A percentile compares a stretch with the other conserved stretches of the same genome.
These are phyloP conservation scores for Agrochola circellaris DNA, from an alignment of 2,888 invertebrate species.

Conservation along the genomic window DNA sequence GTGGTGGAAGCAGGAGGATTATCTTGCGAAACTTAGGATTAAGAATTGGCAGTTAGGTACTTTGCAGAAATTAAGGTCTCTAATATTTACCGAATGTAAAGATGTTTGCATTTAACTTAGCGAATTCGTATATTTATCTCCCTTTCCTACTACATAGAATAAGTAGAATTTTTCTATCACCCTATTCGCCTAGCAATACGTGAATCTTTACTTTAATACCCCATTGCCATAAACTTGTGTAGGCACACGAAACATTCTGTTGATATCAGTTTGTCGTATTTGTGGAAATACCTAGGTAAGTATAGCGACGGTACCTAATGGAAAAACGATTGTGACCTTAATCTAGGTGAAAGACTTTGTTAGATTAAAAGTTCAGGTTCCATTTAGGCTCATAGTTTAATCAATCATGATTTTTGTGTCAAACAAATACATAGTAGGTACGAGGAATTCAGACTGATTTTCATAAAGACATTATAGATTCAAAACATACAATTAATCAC, in stretches of 20 bases:
- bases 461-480: not conserved
- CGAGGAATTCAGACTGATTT: not conserved
- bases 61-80: slow-evolving; percentile 11
- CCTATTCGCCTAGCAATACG: not conserved
- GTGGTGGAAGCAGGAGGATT: not conserved
- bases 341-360: slow-evolving; percentile 23
- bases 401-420: not conserved
- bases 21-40: not conserved
- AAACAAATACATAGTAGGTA: not conserved
- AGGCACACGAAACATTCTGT: slow-evolving; percentile 27
- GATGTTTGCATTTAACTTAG: too few relatives aligned
- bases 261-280: slow-evolving; percentile 30
- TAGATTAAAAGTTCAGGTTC: slow-evolving; percentile 1
- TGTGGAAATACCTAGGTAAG: slow-evolving; percentile 1
- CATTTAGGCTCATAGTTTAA: not conserved
- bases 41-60: not conserved
- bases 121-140: too few relatives aligned
- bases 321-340: slow-evolving; percentile 24
- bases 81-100: not conserved
- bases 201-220: slow-evolving; percentile 11
- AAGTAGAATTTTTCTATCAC: not conserved
- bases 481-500: slow-evolving; percentile 7
- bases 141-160: not conserved
- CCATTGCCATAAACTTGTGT: slow-evolving; percentile 19
- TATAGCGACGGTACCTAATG: not conserved